These are phyloP conservation scores for Probosciger aterrimus DNA, from an alignment of 2,113 vertebrate species.

Conservation along the genomic window DNA sequence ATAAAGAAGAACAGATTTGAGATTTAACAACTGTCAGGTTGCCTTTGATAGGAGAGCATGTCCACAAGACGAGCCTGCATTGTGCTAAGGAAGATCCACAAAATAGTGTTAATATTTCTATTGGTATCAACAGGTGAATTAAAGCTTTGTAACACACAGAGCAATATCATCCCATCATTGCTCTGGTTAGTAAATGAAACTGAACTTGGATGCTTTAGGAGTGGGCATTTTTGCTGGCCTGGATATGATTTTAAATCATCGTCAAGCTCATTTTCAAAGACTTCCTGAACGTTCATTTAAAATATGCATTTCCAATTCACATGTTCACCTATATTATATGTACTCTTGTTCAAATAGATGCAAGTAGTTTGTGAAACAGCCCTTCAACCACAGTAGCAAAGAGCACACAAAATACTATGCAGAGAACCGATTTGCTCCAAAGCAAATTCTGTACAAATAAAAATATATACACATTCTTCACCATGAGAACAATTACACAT, in stretches of 20 bases:
- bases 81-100: neutral
- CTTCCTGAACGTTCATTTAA: neutral
- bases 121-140: conserved; percentile 1
- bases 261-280: neutral
- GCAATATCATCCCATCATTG: neutral
- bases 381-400: neutral
- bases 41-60: neutral
- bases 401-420: neutral
- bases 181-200: neutral
- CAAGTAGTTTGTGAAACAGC: neutral
- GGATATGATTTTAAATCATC: neutral
- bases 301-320: neutral
- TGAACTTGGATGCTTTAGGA: neutral
- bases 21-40: conserved; percentile 19
- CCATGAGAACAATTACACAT: neutral
- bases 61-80: neutral
- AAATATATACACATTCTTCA: neutral
- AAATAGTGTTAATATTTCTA: neutral
- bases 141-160: neutral
- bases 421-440: neutral
- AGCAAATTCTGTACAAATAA: neutral
- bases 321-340: neutral
- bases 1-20: conserved; percentile 15
- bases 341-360: neutral
- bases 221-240: neutral